A percentile compares a stretch with the other conserved stretches of the same genome.
These are phyloP conservation scores for Lobophora halterata DNA, from an alignment of 2,888 invertebrate genomes.

Conservation along the genomic window DNA sequence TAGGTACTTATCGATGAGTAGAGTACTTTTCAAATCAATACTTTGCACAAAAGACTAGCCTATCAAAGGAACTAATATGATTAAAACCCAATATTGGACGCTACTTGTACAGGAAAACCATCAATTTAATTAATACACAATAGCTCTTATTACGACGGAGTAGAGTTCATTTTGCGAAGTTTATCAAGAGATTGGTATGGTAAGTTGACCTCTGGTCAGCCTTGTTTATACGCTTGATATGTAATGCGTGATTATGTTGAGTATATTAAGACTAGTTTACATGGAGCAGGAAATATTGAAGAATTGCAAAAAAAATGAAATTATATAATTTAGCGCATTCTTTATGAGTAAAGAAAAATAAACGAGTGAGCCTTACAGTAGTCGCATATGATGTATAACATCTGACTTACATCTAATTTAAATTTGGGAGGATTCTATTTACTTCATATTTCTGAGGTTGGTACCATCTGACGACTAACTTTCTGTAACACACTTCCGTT, in stretches of 20 bases:
- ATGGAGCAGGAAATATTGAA: constrained; percentile 1
- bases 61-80: constrained; percentile 14
- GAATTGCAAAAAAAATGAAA: constrained; percentile 5
- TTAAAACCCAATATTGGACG: constrained; percentile 25
- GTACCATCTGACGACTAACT: no score
- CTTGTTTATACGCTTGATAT: constrained; percentile 29
- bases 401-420: no score
- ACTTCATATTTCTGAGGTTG: no score
- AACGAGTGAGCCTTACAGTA: no score
- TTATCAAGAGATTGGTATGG: constrained; percentile 13
- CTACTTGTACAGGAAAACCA: constrained; percentile 16
- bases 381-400: no score
- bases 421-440: no score
- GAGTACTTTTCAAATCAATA: background rate
- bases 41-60: background rate
- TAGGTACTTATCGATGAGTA: no score
- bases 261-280: constrained; percentile 12
- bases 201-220: constrained; percentile 29
- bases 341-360: no score
- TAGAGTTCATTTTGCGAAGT: constrained; percentile 11
- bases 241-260: constrained; percentile 16
- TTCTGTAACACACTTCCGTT: no score
- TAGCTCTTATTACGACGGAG: constrained; percentile 3
- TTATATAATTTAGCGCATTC: no score
- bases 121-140: constrained; percentile 20